phyloP scores from a whole-genome alignment of 2,888 invertebrate species.

The Euphydryas editha region DNA sequence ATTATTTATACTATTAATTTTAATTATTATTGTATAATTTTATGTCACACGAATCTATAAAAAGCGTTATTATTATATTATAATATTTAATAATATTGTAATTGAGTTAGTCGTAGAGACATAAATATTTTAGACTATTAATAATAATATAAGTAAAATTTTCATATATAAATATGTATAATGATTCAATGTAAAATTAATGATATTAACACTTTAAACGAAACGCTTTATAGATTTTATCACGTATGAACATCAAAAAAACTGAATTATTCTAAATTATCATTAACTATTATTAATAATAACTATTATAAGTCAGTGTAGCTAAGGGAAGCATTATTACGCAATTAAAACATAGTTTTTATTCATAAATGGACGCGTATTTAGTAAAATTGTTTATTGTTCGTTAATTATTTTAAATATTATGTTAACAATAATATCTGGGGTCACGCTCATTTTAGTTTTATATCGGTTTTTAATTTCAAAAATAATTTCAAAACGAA shows the following conservation, averaged over 20 bases:
- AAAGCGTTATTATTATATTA: neutral
- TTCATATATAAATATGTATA: slow-evolving; percentile 22
- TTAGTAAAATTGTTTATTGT: neutral
- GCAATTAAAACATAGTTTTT: neutral
- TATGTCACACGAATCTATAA: neutral
- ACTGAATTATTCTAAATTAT: slow-evolving; percentile 77
- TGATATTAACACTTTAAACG: slow-evolving; percentile 47
- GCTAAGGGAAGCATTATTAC: slow-evolving; percentile 5
- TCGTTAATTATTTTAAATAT: neutral
- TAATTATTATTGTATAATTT: neutral
- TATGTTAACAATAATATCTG: neutral
- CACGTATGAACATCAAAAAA: slow-evolving; percentile 52
- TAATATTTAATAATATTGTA: neutral
- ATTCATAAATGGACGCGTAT: slow-evolving; percentile 2
- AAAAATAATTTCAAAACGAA: no score
- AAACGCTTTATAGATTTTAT: slow-evolving; percentile 75
- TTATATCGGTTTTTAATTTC: no score
- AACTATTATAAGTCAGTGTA: slow-evolving; percentile 39
- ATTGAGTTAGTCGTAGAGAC: neutral
- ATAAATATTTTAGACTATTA: slow-evolving; percentile 15
- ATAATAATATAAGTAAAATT: slow-evolving; percentile 11
- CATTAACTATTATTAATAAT: slow-evolving; percentile 52
- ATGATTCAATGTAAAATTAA: slow-evolving; percentile 25
- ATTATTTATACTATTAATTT: neutral
- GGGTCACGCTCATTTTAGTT: neutral